Evolutionary conservation across 2,113 vertebrate genomes (phyloP).

Genomic region (Panthera tigris): DNA sequence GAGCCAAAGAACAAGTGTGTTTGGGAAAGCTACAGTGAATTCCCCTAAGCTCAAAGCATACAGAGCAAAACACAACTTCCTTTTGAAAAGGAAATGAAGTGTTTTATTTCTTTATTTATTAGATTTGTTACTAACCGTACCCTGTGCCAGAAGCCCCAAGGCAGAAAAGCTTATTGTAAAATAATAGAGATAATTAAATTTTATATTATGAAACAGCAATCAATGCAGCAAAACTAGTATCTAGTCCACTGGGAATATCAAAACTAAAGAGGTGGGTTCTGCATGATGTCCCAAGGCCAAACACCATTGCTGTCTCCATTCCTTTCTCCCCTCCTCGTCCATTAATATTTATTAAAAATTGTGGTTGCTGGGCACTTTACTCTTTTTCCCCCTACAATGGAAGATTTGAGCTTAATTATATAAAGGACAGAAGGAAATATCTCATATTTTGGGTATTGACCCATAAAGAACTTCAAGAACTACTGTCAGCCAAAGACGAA

Average conservation of each 20-base stretch:
- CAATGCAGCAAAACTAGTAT: constrained; percentile 74
- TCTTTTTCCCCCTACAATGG: background rate
- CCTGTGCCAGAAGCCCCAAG: constrained; percentile 66
- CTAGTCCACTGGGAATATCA: constrained; percentile 59
- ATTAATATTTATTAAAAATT: constrained; percentile 71
- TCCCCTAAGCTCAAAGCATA: constrained; percentile 62
- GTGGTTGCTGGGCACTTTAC: constrained; percentile 3
- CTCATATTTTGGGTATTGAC: background rate
- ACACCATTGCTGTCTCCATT: constrained; percentile 27
- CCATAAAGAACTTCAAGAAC: background rate
- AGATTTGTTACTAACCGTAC: constrained; percentile 75
- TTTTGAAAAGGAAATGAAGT: constrained; percentile 74
- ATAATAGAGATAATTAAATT: constrained; percentile 83
- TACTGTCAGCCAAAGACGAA: background rate
- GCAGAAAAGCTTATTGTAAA: constrained; percentile 79
- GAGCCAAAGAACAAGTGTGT: constrained; percentile 40
- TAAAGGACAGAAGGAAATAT: background rate
- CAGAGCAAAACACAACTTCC: constrained; percentile 60
- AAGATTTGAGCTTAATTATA: constrained; percentile 34
- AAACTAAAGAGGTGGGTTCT: constrained; percentile 67
- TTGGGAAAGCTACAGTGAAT: constrained; percentile 44
- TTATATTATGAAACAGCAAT: constrained; percentile 80
- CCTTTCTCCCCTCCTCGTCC: background rate
- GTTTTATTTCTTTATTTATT: constrained; percentile 81
- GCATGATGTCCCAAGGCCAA: constrained; percentile 69